phyloP scores from a whole-genome alignment of 2,888 invertebrate genomes.

The Hermaeophaga mercurialis region DNA sequence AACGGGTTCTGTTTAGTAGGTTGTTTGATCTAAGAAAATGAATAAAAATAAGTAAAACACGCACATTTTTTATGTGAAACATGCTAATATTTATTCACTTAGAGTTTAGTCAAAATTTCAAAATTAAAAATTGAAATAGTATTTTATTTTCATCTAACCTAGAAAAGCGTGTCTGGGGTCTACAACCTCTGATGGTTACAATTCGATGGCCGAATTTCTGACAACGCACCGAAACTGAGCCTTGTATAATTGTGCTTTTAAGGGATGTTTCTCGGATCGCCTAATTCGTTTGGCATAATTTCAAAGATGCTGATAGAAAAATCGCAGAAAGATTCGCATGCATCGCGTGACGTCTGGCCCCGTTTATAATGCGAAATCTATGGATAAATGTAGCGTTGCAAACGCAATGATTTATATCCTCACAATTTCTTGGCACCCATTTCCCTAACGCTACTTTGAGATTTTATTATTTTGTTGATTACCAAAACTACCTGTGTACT shows the following conservation, averaged over 20 bases:
- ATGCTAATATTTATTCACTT: too few relatives aligned
- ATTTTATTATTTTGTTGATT: not conserved
- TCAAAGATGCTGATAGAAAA: conserved; percentile 11
- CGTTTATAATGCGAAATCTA: conserved; percentile 4
- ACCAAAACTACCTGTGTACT: too few relatives aligned
- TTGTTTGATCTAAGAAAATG: too few relatives aligned
- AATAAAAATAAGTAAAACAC: too few relatives aligned
- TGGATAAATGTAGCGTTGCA: not conserved
- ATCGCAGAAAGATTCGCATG: not conserved
- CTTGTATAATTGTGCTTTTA: conserved; percentile 15
- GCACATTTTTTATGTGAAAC: too few relatives aligned
- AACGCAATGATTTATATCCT: not conserved
- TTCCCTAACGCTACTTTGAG: not conserved
- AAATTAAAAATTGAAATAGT: too few relatives aligned
- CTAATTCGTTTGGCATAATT: conserved; percentile 21
- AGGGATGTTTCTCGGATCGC: conserved; percentile 10
- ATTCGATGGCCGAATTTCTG: conserved; percentile 8
- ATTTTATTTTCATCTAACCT: too few relatives aligned
- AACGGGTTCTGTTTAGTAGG: too few relatives aligned
- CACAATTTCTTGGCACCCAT: not conserved
- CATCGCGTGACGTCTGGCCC: not conserved
- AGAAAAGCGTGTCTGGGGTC: not conserved
- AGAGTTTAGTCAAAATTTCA: too few relatives aligned
- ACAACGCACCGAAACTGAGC: conserved; percentile 9
- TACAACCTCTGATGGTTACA: not conserved